Evolutionary conservation across 2,888 invertebrate genomes (phyloP).

Genomic region (Hydraecia micacea): DNA sequence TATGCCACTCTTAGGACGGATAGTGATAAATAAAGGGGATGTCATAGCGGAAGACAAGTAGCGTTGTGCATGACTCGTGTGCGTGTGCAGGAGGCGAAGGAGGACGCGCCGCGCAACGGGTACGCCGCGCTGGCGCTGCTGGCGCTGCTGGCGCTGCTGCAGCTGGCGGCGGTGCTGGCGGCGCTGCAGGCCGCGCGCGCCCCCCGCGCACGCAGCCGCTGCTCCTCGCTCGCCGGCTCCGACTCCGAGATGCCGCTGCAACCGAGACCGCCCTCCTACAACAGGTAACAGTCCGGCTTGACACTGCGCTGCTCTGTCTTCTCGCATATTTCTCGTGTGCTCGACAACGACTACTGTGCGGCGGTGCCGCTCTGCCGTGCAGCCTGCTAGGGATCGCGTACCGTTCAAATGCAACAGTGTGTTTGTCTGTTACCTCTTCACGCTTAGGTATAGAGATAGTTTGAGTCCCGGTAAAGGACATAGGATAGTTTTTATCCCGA

Average conservation of each 20-base stretch:
- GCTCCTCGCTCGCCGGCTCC: slow-evolving; percentile 15
- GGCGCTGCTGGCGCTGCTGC: slow-evolving; percentile 70
- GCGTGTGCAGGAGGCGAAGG: slow-evolving; percentile 74
- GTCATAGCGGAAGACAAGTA: neutral
- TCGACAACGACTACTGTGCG: neutral
- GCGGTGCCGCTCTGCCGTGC: neutral
- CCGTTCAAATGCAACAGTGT: too few species aligned
- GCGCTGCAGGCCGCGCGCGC: slow-evolving; percentile 67
- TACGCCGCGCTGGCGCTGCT: slow-evolving; percentile 70
- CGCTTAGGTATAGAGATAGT: too few species aligned
- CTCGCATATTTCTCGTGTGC: neutral
- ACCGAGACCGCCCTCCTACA: slow-evolving; percentile 41
- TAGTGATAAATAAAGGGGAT: neutral
- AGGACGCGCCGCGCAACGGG: slow-evolving; percentile 76
- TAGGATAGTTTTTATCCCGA: too few species aligned
- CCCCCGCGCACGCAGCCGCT: slow-evolving; percentile 29
- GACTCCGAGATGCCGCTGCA: slow-evolving; percentile 46
- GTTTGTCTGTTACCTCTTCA: too few species aligned
- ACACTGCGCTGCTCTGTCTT: neutral
- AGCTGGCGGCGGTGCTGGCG: slow-evolving; percentile 66
- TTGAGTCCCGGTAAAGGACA: too few species aligned
- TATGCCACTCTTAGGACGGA: too few species aligned
- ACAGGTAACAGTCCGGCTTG: slow-evolving; percentile 29
- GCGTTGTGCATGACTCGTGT: neutral
- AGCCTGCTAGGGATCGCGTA: neutral